Evolutionary conservation across 1,140 invertebrate genomes (phyloP).

Genomic region (Lineus longissimus): DNA sequence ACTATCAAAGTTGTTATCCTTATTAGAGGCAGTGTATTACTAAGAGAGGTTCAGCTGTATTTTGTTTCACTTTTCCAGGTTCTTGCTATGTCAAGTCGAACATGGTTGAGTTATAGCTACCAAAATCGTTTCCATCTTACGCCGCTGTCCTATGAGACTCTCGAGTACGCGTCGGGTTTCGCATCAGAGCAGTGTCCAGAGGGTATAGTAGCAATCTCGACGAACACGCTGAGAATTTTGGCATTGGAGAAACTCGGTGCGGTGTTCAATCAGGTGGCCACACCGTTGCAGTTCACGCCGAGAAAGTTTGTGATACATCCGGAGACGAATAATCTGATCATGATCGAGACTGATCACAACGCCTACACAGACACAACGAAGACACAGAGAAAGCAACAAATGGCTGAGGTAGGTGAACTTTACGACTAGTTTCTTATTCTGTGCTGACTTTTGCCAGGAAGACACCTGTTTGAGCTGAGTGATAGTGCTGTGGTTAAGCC

Average conservation of each 20-base stretch:
- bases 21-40: too few species aligned
- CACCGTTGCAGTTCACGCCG: conserved; percentile 91
- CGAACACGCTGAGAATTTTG: conserved; percentile 93
- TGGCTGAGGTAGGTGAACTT: conserved; percentile 61
- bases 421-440: conserved; percentile 1
- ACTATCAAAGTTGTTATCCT: too few species aligned
- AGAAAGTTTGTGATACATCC: conserved; percentile 91
- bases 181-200: conserved; percentile 99
- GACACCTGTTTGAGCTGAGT: neutral
- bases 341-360: conserved; percentile 96
- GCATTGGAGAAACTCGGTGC: conserved; percentile 97
- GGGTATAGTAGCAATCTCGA: conserved; percentile 98
- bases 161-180: conserved; percentile 97
- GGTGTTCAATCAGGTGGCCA: conserved; percentile 87
- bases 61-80: conserved; percentile 58
- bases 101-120: conserved; percentile 98
- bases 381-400: conserved; percentile 76
- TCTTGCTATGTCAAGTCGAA: conserved; percentile 93
- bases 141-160: conserved; percentile 89
- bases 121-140: conserved; percentile 90
- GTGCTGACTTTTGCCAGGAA: neutral
- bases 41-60: neutral
- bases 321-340: conserved; percentile 84
- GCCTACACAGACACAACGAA: conserved; percentile 97
- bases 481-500: neutral